These are phyloP conservation scores for Leptura quadrifasciata DNA, from an alignment of 2,888 invertebrate species.

Conservation along the genomic window DNA sequence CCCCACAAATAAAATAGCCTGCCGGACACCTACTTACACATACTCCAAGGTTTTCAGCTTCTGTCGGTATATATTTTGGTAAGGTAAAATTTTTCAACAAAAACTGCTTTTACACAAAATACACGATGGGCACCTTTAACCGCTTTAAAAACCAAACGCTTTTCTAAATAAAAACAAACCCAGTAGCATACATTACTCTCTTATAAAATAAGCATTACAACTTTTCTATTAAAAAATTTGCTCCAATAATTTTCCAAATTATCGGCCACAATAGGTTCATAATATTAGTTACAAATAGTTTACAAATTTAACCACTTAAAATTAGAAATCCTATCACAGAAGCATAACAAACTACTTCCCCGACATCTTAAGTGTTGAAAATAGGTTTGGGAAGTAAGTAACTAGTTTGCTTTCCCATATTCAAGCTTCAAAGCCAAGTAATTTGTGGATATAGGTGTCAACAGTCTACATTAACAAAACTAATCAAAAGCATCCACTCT, in stretches of 20 bases:
- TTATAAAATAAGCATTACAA: neutral
- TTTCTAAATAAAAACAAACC: neutral
- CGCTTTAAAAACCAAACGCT: neutral
- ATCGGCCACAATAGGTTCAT: neutral
- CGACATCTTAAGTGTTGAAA: neutral
- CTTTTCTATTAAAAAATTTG: neutral
- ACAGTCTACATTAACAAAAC: slow-evolving; percentile 32
- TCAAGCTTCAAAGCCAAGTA: neutral
- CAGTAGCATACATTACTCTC: neutral
- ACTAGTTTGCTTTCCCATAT: neutral
- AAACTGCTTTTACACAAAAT: neutral
- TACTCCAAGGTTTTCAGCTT: slow-evolving; percentile 27
- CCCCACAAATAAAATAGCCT: slow-evolving; percentile 40
- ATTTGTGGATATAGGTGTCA: slow-evolving; percentile 30
- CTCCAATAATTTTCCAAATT: neutral
- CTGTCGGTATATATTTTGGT: slow-evolving; percentile 15
- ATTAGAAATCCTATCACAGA: slow-evolving; percentile 1
- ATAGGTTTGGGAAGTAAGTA: neutral
- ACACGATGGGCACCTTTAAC: slow-evolving; percentile 1
- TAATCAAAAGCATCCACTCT: slow-evolving; percentile 41
- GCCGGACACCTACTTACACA: slow-evolving; percentile 44
- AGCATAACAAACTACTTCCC: neutral
- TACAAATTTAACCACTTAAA: neutral
- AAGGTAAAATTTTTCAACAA: neutral
- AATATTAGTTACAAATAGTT: no score